These are phyloP conservation scores for Cardiocondyla obscurior DNA, from an alignment of 1,140 invertebrate species.

Conservation along the genomic window DNA sequence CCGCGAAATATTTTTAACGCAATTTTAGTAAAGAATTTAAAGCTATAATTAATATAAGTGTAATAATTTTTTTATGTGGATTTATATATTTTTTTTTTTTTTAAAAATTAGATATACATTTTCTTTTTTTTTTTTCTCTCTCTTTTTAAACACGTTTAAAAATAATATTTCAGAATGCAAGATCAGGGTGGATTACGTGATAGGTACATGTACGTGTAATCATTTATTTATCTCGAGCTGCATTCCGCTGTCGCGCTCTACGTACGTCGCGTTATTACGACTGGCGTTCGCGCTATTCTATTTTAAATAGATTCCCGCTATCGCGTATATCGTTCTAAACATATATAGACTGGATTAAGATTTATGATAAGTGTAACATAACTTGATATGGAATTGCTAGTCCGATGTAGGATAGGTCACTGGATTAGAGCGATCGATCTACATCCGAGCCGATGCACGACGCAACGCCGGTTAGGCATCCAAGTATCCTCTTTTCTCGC, in stretches of 20 bases:
- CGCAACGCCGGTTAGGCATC: slow-evolving; percentile 3
- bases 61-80: no score
- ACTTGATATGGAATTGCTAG: background rate
- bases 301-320: background rate
- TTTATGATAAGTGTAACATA: background rate
- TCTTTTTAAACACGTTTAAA: background rate
- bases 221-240: slow-evolving; percentile 5
- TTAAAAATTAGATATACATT: background rate
- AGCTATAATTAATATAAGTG: background rate
- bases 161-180: background rate
- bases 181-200: background rate
- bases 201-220: background rate
- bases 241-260: background rate
- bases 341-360: background rate
- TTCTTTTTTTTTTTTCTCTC: background rate
- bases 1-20: background rate
- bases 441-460: background rate
- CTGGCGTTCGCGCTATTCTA: background rate
- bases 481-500: slow-evolving; percentile 28
- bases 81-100: background rate
- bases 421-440: background rate
- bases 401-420: background rate
- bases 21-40: background rate
- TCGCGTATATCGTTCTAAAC: background rate
- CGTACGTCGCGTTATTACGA: background rate